Evolutionary conservation across 2,797 vertebrate species (phyloP), one percentile per base, ranked within the genome.

Genomic region (Pteropus rufus): DNA sequence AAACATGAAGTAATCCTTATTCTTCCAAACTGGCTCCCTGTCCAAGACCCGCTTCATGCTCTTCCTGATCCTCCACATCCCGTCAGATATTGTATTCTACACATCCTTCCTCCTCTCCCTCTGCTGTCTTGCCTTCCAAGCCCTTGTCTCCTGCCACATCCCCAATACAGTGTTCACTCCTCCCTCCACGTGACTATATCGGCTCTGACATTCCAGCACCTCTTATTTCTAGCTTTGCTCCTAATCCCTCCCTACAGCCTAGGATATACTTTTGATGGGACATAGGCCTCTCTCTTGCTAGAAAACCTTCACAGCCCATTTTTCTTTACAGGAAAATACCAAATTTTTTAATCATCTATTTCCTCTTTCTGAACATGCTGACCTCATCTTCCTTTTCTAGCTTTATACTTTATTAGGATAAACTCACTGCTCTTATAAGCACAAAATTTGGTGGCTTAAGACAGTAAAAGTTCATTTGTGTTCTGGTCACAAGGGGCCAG

Each of bases 61-160:
- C 23, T 12, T 19, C 31, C 3, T 15, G 7, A 10, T 18, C 34
- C n/a, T 41, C 3, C 14, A 9, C 9, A 24, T 29, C 41, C 44
- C 15, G 16, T 44, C 21, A 14, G 26, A 29, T 4, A n/a, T 10
- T 0, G 0, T 1, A 31, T 34, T 84, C 31, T 85, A 14, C 2
- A 11, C 18, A 29, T 10, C 56, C 9, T 62, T 64, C 26, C 58
- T 56, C 46, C 36, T 58, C 39, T 11, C 19, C 3, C 44, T 79
- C 58, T 49, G 34, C 21, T 44, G 0, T 41, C 26, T 72, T 2
- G 7, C 15, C 49, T n/a, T 70, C 46, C 16, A 64, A 31, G 19
- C 36, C 21, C 46, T 10, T 73, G 41, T 90, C 46, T 94, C 16
- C 23, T 75, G 65, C 21, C n/a, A 46, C n/a, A 62, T 31, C 60